Percentiles rank a stretch among this genome's conserved stretches.
These are phyloP conservation scores for Pygmarrhopalites habei DNA, from an alignment of 1,140 invertebrate species.

Conservation along the genomic window DNA sequence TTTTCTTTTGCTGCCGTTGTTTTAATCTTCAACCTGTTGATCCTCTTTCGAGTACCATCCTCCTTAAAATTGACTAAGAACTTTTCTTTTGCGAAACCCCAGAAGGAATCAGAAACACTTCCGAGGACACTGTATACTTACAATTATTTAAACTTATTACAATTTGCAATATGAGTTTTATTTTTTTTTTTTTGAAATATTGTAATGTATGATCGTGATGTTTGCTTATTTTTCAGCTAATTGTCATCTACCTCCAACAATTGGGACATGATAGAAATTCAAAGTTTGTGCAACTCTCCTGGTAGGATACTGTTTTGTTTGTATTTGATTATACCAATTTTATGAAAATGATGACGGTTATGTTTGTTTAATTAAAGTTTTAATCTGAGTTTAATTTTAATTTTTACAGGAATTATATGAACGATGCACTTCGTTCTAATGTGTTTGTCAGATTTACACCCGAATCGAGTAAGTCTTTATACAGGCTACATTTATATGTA, in stretches of 20 bases:
- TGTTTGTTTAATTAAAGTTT: background rate
- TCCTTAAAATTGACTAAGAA: too few relatives aligned
- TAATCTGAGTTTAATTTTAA: slow-evolving; percentile 34
- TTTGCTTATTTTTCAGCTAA: slow-evolving; percentile 55
- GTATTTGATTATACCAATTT: background rate
- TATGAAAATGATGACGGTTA: slow-evolving; percentile 8
- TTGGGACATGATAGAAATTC: slow-evolving; percentile 76
- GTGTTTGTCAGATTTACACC: slow-evolving; percentile 93
- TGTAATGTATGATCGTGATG: background rate
- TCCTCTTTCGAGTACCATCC: too few relatives aligned
- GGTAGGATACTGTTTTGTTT: slow-evolving; percentile 52
- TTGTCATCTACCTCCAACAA: slow-evolving; percentile 89
- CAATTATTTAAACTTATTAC: too few relatives aligned
- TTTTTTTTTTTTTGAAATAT: too few relatives aligned
- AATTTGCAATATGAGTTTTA: too few relatives aligned
- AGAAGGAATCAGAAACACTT: too few relatives aligned
- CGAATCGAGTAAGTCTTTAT: too few relatives aligned
- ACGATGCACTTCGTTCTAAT: slow-evolving; percentile 92
- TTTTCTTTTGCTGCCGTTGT: too few relatives aligned
- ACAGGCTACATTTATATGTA: too few relatives aligned
- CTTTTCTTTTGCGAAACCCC: too few relatives aligned
- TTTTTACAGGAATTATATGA: slow-evolving; percentile 88
- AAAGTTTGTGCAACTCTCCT: slow-evolving; percentile 82
- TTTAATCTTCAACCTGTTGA: too few relatives aligned
- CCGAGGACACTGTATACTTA: too few relatives aligned